Base-by-base conservation (phyloP, 23 tunicate genomes). In the Halocynthia aurantium region DNA sequence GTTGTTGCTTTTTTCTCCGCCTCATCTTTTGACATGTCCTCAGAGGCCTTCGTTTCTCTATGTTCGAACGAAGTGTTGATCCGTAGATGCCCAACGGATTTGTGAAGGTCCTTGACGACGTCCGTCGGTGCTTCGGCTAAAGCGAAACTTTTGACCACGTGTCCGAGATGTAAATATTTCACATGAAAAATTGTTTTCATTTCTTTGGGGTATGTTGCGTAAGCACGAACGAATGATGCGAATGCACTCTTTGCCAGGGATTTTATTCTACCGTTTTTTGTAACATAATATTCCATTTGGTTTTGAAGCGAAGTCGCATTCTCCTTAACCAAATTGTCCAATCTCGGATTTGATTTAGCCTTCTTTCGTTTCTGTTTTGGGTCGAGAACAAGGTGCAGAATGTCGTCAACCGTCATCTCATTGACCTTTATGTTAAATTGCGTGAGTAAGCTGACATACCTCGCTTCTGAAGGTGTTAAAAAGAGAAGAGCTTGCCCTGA, bases 121-220 rank as follows among this genome's bases (percentile, higher is more conserved):
- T 80, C 83, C 6, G 19, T 51, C 8, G 83, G 83, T 52, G 83
- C 73, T 69, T 80, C 98, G 82, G 72, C 83, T 6, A 92, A 54
- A 11, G 86, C 99, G 73, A 96, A 96, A 55, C 94, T 83, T 80
- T 96, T 96, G 15, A 96, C 99, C 51, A 96, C 91, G 64, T 96
- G 99, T n/a, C 99, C 99, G 8, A 90, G 76, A 76, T 96, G 99
- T 78, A 96, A 76, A 50, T 83, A 75, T 80, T 83, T 82, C 6
- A 96, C 93, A 77, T 89, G 99, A 70, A 96, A 96, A 53, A 96
- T 93, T 7, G 84, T 70, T 62, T 96, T 96, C 10, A 89, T 63
- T 58, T 84, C 82, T 10, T 80, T n/a, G 7, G 99, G 95, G 65
- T 89, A 96, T 7, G 99, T 86, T 6, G 99, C 96, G 74, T 96